These are phyloP conservation scores for Benitochromis conjunctus DNA, from an alignment of 2,113 vertebrate genomes.

Conservation along the genomic window DNA sequence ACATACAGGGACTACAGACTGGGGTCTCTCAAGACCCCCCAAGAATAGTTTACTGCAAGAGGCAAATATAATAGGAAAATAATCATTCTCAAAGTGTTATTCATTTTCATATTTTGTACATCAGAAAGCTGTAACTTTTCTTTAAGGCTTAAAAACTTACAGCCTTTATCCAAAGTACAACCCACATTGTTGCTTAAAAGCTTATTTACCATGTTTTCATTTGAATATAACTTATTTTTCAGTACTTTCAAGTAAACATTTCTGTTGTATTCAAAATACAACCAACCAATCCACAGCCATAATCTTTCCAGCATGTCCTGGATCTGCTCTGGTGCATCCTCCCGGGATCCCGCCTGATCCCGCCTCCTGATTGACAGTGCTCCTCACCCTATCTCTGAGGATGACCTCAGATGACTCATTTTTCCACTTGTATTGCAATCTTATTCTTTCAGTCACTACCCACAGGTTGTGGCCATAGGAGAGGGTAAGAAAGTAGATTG, in stretches of 20 bases:
- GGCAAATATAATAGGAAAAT: not conserved
- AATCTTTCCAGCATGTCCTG: not conserved
- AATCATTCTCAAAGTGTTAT: not conserved
- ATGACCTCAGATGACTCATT: not conserved
- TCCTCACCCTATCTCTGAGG: not conserved
- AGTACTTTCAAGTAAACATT: not conserved
- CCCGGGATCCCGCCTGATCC: not conserved
- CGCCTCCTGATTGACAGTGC: not conserved
- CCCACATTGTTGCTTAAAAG: not conserved
- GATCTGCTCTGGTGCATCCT: not conserved
- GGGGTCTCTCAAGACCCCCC: not conserved
- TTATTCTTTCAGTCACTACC: not conserved
- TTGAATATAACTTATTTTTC: not conserved
- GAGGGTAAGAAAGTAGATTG: not conserved
- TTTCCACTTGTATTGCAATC: not conserved
- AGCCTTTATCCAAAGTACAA: not conserved
- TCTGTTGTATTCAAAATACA: not conserved
- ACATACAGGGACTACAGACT: not conserved
- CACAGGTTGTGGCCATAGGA: not conserved
- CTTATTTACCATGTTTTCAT: not conserved
- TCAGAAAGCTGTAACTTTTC: not conserved
- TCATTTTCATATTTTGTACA: not conserved
- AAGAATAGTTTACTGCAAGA: not conserved
- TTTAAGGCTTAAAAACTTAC: not conserved
- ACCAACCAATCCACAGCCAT: not conserved